Conservation (phyloP, 1,140 invertebrate species). For the Orchestia grillus region DNA sequence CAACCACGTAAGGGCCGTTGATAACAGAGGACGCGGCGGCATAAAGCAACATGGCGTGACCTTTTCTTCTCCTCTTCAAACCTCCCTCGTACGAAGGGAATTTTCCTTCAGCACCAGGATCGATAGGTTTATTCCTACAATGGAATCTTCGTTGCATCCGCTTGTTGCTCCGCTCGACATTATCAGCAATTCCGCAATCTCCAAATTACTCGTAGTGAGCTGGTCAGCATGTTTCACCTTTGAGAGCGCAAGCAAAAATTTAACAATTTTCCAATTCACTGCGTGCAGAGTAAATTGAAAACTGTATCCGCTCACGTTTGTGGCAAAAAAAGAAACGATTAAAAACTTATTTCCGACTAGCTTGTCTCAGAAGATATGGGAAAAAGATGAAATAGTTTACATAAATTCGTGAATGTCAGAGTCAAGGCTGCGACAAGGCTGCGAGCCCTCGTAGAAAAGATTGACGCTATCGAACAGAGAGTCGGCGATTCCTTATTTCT, state of each 20-base stretch:
- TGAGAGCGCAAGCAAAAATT: background rate
- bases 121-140: background rate
- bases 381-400: background rate
- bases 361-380: background rate
- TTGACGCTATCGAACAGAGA: background rate
- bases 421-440: background rate
- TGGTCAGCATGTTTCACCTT: too few species aligned
- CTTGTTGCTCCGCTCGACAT: too few species aligned
- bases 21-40: background rate
- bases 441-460: background rate
- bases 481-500: background rate
- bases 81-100: background rate
- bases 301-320: background rate
- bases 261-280: background rate
- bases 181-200: too few species aligned
- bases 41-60: background rate
- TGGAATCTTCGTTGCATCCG: background rate
- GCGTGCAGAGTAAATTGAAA: background rate
- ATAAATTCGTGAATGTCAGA: background rate
- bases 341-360: background rate
- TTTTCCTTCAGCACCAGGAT: background rate
- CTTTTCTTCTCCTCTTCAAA: background rate
- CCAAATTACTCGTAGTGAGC: too few species aligned
- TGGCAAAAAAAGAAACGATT: background rate
- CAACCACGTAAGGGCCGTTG: background rate